Evolutionary conservation across 2,888 invertebrate species (phyloP).

Genomic region (Tetranychus truncatus): DNA sequence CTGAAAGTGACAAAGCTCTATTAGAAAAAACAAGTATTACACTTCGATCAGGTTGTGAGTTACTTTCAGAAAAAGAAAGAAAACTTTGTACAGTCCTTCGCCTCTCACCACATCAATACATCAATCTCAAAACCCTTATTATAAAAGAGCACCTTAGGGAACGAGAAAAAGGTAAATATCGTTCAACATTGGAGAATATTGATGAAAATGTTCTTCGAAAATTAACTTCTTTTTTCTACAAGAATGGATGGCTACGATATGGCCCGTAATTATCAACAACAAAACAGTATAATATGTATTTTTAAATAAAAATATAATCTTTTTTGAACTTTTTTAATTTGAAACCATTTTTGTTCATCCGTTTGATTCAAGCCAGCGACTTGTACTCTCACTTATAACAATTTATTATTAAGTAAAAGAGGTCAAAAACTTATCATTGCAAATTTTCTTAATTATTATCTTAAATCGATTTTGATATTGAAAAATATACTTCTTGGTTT

Average conservation of each 20-base stretch:
- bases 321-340: not conserved
- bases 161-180: constrained; percentile 4
- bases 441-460: no score
- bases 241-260: constrained; percentile 39
- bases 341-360: not conserved
- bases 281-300: not conserved
- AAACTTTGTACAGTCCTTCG: constrained; percentile 54
- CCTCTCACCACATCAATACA: constrained; percentile 66
- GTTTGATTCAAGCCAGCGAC: no score
- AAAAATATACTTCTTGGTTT: no score
- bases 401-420: no score
- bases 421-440: no score
- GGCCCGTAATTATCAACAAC: not conserved
- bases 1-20: not conserved
- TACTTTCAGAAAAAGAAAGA: constrained; percentile 34
- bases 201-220: constrained; percentile 39
- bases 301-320: not conserved
- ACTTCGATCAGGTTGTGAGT: constrained; percentile 24
- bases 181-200: constrained; percentile 28
- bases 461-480: no score
- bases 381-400: no score
- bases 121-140: constrained; percentile 67
- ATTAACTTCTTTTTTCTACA: constrained; percentile 41
- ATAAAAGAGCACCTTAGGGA: constrained; percentile 38
- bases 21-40: constrained; percentile 9